phyloP scores from a whole-genome alignment of 2,888 invertebrate species.

The Villa cingulata region DNA sequence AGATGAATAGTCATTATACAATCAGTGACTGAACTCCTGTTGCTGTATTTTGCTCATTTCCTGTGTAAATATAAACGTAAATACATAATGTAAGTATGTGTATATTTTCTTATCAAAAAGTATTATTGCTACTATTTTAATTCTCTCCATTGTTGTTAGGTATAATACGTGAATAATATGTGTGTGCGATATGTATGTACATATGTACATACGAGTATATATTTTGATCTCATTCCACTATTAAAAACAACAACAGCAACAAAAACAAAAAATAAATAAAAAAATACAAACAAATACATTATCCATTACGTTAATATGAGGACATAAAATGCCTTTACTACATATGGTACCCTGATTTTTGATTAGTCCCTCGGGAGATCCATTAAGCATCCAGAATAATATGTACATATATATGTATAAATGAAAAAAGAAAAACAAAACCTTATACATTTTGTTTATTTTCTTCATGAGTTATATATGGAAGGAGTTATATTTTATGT shows the following conservation, averaged over 20 bases:
- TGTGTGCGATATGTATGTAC: too few relatives aligned
- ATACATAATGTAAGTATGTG: too few relatives aligned
- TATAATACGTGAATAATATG: too few relatives aligned
- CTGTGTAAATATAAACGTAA: not conserved
- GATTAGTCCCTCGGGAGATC: constrained; percentile 15
- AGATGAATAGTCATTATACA: constrained; percentile 23
- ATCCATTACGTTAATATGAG: constrained; percentile 13
- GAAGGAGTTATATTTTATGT: constrained; percentile 1
- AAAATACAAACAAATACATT: too few relatives aligned
- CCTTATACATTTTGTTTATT: constrained; percentile 11
- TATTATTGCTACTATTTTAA: not conserved
- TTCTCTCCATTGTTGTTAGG: constrained; percentile 3
- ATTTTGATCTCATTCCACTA: constrained; percentile 9
- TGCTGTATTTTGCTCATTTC: constrained; percentile 5
- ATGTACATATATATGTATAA: too few relatives aligned
- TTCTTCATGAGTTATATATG: not conserved
- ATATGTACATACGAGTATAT: too few relatives aligned
- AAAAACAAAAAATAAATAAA: too few relatives aligned
- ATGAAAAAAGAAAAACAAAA: not conserved
- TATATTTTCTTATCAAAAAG: not conserved
- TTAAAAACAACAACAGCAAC: too few relatives aligned
- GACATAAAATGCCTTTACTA: constrained; percentile 9
- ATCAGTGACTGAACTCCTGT: constrained; percentile 5
- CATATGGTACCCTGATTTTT: constrained; percentile 14
- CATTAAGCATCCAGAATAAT: constrained; percentile 8